Evolutionary conservation across 2,797 vertebrate genomes (phyloP).

Genomic region (Acipenser ruthenus): DNA sequence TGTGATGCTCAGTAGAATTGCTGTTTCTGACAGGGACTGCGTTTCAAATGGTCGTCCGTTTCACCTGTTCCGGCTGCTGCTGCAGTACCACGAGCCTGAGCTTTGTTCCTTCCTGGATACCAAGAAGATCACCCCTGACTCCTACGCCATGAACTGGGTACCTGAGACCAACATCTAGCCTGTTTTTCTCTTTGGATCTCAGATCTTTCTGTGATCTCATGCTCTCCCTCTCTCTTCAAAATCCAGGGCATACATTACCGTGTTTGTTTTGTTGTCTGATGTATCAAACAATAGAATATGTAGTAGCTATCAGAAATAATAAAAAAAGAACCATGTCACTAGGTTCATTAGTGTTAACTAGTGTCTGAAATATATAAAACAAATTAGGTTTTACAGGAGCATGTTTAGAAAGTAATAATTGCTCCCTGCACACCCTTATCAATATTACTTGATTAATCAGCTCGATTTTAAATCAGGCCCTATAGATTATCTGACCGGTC

Average conservation of each 20-base stretch:
- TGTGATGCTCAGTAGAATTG: no score
- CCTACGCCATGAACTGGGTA: constrained; percentile 92
- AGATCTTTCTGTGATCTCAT: not conserved
- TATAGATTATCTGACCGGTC: no score
- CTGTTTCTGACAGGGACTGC: constrained; percentile 70
- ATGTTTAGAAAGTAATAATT: not conserved
- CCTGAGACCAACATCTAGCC: constrained; percentile 30
- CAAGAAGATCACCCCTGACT: constrained; percentile 97
- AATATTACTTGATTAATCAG: not conserved
- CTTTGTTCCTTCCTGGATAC: constrained; percentile 96
- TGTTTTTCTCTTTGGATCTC: not conserved
- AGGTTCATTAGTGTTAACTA: no score
- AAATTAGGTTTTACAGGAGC: no score
- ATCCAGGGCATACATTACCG: no score
- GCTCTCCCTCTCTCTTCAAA: constrained; percentile 4
- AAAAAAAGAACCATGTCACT: no score
- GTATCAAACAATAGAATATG: no score
- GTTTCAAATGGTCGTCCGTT: constrained; percentile 85
- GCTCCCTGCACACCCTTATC: not conserved
- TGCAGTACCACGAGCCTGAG: constrained; percentile 96
- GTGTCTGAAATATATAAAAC: no score
- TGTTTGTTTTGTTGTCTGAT: no score
- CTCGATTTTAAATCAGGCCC: not conserved
- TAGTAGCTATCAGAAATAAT: no score
- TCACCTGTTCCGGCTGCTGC: constrained; percentile 88